Base-by-base conservation (phyloP, 1,140 invertebrate genomes). In the Philopotamus ludificatus region DNA sequence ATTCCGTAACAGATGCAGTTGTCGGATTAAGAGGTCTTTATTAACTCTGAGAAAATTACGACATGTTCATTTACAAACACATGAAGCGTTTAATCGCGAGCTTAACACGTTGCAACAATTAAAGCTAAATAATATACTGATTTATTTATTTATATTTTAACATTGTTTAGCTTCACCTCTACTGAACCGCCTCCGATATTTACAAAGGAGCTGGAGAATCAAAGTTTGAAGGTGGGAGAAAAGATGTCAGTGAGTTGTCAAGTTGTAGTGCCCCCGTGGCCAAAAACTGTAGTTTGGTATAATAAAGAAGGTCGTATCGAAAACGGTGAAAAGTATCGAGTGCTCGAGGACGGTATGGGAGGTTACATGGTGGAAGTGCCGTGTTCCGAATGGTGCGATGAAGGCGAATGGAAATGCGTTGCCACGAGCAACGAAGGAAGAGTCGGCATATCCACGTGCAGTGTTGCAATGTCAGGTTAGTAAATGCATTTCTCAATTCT, bases 381-480 rank as follows among this genome's bases (percentile, higher is more conserved):
- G 44, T 83, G 85, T 0, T 81, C 90, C 0, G 90, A 93, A 76
- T 87, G 87, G 41, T 81, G 81, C 58, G 92, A 95, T 72, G 89
- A 91, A 68, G 92, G 92, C 7, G 89, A 93, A 72, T 95, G 92
- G 93, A 93, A 93, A 75, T 92, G 89, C 72, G 89, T 92, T 1
- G 90, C 89, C 3, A 89, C 86, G 1, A 90, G 85, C 72, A 71
- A 81, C 1, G 84, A 87, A n/a, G 89, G 89, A 51, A 82, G 85
- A 34, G 86, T 88, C 55, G 86, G 89, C 53, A 87, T 92, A 51
- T 84, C 88, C 1, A 83, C 85, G 1, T 89, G 87, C 74, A 81
- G 81, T 60, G 83, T 93, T 20, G 79, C 83, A 59, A 89, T 93
- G 85, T 84, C 87, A 66, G 89, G 87, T 89, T 8, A 39, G n/a